Percentiles rank a stretch among this genome's conserved stretches.
Conservation (phyloP, 2,113 vertebrate genomes). For the Ivindomyrus marchei region DNA sequence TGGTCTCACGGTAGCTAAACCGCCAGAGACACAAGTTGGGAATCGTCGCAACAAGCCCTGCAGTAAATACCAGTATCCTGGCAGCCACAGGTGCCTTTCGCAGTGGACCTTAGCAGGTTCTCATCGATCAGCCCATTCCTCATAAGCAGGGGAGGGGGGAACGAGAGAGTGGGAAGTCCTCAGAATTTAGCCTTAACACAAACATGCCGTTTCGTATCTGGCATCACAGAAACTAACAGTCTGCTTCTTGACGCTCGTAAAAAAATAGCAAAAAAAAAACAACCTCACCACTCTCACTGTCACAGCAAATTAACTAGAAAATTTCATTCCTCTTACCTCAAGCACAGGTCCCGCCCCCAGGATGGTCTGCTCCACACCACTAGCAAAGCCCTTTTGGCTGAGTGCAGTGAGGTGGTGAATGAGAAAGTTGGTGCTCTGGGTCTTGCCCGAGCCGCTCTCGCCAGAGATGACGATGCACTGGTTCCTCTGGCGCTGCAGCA, state of each 20-base stretch:
- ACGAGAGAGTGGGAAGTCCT: neutral
- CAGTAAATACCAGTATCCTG: neutral
- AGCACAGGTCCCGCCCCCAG: slow-evolving; percentile 93
- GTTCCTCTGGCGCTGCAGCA: slow-evolving; percentile 81
- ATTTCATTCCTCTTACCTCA: slow-evolving; percentile 68
- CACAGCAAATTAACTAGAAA: neutral
- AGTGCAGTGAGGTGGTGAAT: slow-evolving; percentile 95
- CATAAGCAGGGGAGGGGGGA: neutral
- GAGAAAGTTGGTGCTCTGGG: slow-evolving; percentile 95
- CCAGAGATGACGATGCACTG: slow-evolving; percentile 95
- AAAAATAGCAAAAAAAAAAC: neutral
- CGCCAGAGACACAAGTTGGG: neutral
- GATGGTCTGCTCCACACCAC: slow-evolving; percentile 95
- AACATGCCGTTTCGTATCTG: neutral
- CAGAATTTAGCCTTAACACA: neutral
- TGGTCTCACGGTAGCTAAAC: neutral
- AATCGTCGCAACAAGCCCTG: neutral
- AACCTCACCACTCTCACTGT: neutral
- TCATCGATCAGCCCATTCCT: neutral
- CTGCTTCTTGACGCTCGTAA: neutral
- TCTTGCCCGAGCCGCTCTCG: slow-evolving; percentile 93
- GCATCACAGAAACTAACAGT: neutral
- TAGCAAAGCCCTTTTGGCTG: slow-evolving; percentile 96
- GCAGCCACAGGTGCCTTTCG: neutral
- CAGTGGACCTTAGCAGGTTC: neutral